Conservation (phyloP, 2,888 invertebrate species). For the Hypolimnas misippus region DNA sequence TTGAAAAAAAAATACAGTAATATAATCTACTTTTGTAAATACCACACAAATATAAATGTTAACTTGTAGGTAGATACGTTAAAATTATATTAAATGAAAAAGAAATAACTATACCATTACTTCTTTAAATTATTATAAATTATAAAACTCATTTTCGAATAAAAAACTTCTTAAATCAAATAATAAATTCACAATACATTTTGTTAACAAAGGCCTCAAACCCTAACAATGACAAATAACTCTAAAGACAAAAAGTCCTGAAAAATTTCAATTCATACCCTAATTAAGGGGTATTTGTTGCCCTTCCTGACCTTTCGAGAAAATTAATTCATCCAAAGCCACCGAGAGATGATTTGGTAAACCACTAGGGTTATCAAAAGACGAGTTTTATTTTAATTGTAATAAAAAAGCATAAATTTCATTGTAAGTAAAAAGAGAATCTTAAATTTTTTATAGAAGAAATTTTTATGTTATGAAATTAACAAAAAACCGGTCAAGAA, state of each 20-base stretch:
- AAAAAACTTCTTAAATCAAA: background rate
- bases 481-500: too few relatives aligned
- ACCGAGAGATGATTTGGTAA: conserved; percentile 23
- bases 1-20: too few relatives aligned
- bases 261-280: conserved; percentile 5
- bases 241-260: background rate
- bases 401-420: background rate
- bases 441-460: background rate
- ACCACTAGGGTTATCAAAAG: conserved; percentile 15
- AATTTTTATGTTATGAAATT: too few relatives aligned
- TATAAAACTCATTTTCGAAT: too few relatives aligned
- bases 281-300: conserved; percentile 48
- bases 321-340: conserved; percentile 37
- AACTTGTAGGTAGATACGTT: too few relatives aligned
- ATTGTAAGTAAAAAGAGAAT: background rate
- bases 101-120: too few relatives aligned
- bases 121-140: too few relatives aligned
- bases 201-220: background rate
- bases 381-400: conserved; percentile 4
- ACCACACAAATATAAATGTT: too few relatives aligned
- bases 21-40: too few relatives aligned
- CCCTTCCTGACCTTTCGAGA: conserved; percentile 39
- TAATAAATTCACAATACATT: background rate
- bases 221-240: background rate
- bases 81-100: too few relatives aligned